These are phyloP conservation scores for Drosophila infuscata DNA, from an alignment of 2,888 invertebrate genomes.

Conservation along the genomic window DNA sequence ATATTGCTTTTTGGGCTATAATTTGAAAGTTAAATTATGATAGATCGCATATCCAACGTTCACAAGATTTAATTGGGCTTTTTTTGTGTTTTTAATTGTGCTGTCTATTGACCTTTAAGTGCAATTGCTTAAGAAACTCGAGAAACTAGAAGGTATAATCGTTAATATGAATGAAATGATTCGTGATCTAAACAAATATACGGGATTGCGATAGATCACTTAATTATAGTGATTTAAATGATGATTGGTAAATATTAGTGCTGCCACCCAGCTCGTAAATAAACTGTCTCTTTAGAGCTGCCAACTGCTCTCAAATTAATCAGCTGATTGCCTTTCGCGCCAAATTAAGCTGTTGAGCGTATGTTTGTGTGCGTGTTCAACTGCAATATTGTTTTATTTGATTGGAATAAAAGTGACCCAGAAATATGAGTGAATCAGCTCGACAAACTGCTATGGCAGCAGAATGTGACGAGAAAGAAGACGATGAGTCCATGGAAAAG, in stretches of 20 bases:
- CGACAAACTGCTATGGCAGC: conserved; percentile 60
- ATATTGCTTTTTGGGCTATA: neutral
- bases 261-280: conserved; percentile 4
- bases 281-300: conserved; percentile 16
- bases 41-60: conserved; percentile 19
- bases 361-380: conserved; percentile 52
- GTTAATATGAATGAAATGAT: neutral
- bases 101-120: neutral
- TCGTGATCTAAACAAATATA: neutral
- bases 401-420: conserved; percentile 54
- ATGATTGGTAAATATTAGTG: neutral
- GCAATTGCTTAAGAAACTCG: neutral
- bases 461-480: conserved; percentile 57
- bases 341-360: conserved; percentile 50
- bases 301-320: conserved; percentile 28
- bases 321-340: conserved; percentile 67
- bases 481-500: conserved; percentile 64
- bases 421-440: conserved; percentile 66
- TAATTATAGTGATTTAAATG: neutral
- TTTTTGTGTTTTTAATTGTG: conserved; percentile 49
- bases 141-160: neutral
- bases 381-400: conserved; percentile 38
- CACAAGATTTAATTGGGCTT: conserved; percentile 50
- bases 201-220: no score
- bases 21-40: conserved; percentile 1